These are phyloP conservation scores for Tricholauxania praeusta DNA, from an alignment of 2,888 invertebrate genomes.

Conservation along the genomic window DNA sequence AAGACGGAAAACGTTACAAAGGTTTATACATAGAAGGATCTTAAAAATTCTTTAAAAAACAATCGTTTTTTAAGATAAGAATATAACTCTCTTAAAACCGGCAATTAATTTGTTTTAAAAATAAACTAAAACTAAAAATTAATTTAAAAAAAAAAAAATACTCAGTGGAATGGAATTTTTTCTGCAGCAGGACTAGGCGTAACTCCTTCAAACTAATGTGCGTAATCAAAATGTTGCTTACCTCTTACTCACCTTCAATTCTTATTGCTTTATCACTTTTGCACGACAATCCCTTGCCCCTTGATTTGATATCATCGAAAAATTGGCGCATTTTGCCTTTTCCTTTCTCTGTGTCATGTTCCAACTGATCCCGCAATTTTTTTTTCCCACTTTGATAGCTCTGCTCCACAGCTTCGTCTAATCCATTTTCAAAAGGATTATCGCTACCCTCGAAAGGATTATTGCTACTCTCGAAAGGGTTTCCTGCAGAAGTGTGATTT, in stretches of 20 bases:
- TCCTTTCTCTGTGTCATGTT: conserved; percentile 49
- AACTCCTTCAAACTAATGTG: not conserved
- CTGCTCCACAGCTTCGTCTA: conserved; percentile 47
- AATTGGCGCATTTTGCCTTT: conserved; percentile 61
- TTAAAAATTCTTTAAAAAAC: too few relatives aligned
- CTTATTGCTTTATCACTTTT: conserved; percentile 60
- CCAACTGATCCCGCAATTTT: conserved; percentile 52
- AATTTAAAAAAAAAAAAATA: too few relatives aligned
- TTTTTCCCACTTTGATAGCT: conserved; percentile 50
- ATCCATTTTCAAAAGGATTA: conserved; percentile 52
- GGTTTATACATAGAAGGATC: too few relatives aligned
- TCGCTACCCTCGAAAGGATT: conserved; percentile 43
- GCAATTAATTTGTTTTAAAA: too few relatives aligned
- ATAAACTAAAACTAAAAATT: too few relatives aligned
- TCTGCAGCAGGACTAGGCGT: too few relatives aligned
- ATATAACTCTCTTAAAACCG: too few relatives aligned
- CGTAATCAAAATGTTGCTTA: not conserved
- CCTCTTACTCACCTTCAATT: conserved; percentile 57
- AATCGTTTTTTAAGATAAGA: too few relatives aligned
- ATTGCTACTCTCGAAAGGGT: conserved; percentile 52
- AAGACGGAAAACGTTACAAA: too few relatives aligned
- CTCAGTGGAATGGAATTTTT: too few relatives aligned
- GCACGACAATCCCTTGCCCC: conserved; percentile 58
- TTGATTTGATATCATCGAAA: conserved; percentile 57
- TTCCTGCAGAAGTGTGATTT: conserved; percentile 56